phyloP scores from a whole-genome alignment of 2,797 vertebrate genomes.

The Acanthurus tractus region DNA sequence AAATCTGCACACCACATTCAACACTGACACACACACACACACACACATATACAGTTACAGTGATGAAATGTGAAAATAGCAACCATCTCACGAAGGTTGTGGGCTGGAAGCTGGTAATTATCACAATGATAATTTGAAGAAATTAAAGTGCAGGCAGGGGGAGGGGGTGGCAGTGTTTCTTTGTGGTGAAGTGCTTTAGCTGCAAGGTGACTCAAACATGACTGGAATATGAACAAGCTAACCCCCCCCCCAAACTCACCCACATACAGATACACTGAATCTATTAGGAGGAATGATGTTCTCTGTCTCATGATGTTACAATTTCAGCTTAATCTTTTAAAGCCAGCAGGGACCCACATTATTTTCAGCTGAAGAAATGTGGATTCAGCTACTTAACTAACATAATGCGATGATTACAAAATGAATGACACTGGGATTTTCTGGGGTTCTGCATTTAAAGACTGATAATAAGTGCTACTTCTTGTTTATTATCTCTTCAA shows the following conservation, averaged over 20 bases:
- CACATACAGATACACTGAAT: conserved; percentile 39
- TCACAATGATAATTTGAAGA: conserved; percentile 51
- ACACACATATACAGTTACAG: not conserved
- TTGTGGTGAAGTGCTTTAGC: conserved; percentile 44
- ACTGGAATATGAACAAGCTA: conserved; percentile 68
- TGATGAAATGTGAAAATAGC: conserved; percentile 33
- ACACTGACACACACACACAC: not conserved
- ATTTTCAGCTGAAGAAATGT: not conserved
- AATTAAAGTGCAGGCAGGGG: conserved; percentile 33
- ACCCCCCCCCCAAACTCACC: not conserved
- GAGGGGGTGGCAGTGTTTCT: conserved; percentile 16
- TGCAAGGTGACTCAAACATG: conserved; percentile 68
- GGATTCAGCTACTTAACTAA: not conserved
- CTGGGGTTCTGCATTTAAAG: too few species aligned
- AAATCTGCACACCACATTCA: conserved; percentile 6
- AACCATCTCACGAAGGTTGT: conserved; percentile 7
- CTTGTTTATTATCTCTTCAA: too few species aligned
- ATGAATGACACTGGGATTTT: not conserved
- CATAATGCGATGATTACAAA: not conserved
- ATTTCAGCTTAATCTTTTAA: conserved; percentile 8
- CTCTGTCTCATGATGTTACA: not conserved
- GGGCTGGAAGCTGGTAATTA: conserved; percentile 56
- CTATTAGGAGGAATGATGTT: conserved; percentile 30
- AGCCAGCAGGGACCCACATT: not conserved
- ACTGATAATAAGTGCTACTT: too few species aligned